Evolutionary conservation across 2,888 invertebrate species (phyloP).

Genomic region (Tetropium fuscum): DNA sequence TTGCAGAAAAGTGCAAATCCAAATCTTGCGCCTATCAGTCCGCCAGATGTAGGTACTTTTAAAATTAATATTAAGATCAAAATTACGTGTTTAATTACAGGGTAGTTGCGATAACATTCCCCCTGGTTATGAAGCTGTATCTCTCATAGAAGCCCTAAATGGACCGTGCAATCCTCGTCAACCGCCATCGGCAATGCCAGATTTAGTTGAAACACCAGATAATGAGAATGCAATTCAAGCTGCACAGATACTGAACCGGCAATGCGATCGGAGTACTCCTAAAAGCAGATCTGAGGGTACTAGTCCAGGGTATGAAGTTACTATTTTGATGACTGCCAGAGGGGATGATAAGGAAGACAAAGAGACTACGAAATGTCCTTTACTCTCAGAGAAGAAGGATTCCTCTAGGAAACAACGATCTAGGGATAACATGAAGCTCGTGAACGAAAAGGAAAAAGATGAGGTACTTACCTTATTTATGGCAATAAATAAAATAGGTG

Average conservation of each 20-base stretch:
- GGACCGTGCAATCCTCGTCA: constrained; percentile 80
- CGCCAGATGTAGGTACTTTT: constrained; percentile 72
- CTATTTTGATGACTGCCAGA: constrained; percentile 73
- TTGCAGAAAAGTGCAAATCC: constrained; percentile 79
- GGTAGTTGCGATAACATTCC: constrained; percentile 88
- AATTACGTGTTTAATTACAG: constrained; percentile 59
- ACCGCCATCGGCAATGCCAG: constrained; percentile 64
- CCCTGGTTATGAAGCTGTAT: constrained; percentile 92
- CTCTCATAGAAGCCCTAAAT: constrained; percentile 95
- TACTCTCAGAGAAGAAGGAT: constrained; percentile 56
- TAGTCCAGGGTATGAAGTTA: constrained; percentile 76
- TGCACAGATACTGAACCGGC: constrained; percentile 76
- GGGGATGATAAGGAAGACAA: constrained; percentile 73
- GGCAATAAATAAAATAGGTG: too few species aligned
- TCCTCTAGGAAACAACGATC: constrained; percentile 55
- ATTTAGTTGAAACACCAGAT: constrained; percentile 70
- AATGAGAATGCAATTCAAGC: constrained; percentile 76
- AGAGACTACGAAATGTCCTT: constrained; percentile 62
- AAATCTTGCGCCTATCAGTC: constrained; percentile 69
- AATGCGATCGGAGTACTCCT: constrained; percentile 67
- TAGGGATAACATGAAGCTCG: constrained; percentile 70
- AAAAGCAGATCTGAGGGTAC: constrained; percentile 63
- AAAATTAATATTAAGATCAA: background rate
- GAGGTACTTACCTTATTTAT: constrained; percentile 59
- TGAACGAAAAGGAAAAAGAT: constrained; percentile 71